Evolutionary conservation across 2,888 invertebrate species (phyloP), one percentile per base, ranked within the genome.

Genomic region (Argynnis bischoffii): DNA sequence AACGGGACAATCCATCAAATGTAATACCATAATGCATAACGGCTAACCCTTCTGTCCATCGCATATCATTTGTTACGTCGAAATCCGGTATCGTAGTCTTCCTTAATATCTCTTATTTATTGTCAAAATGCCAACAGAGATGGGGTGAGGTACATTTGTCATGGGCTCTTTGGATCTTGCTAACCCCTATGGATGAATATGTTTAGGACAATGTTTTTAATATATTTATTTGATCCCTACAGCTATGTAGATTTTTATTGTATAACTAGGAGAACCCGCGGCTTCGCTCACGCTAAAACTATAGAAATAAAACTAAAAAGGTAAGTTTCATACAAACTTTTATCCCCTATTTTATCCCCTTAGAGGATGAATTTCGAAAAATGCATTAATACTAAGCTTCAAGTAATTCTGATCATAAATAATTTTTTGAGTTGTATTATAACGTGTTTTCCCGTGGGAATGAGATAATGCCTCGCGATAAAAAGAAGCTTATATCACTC

Each of bases 91-190:
- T 73, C 76, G 74, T 74, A 73, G 77, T 77, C 78, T 86, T 89
- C 86, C 88, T 86, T 86, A 86, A 87, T 91, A 89, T 88, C 82
- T 86, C 85, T 89, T 90, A 89, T 92, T 90, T 90, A 92, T 92
- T 89, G 92, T 90, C 89, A 88, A 87, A 90, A 89, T 80, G 91
- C 86, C 89, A 88, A 85, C 86, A 77, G 78, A 79, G 81, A 83
- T 83, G 81, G 85, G 87, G 86, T 77, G 82, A 80, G 75, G 80
- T 90, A 91, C 85, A 92, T 92, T 92, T 92, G 89, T 92, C 92
- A 92, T 90, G 88, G 88, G 87, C 87, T 88, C 84, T 84, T 82
- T 77, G 83, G 84, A 82, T 80, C 72, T 65, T 66, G 60, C 69
- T 64, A 66, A 61, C 70, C 83, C 81, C 77, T 72, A 72, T 79